phyloP scores from a whole-genome alignment of 2,113 vertebrate species.

The Myodes glareolus region DNA sequence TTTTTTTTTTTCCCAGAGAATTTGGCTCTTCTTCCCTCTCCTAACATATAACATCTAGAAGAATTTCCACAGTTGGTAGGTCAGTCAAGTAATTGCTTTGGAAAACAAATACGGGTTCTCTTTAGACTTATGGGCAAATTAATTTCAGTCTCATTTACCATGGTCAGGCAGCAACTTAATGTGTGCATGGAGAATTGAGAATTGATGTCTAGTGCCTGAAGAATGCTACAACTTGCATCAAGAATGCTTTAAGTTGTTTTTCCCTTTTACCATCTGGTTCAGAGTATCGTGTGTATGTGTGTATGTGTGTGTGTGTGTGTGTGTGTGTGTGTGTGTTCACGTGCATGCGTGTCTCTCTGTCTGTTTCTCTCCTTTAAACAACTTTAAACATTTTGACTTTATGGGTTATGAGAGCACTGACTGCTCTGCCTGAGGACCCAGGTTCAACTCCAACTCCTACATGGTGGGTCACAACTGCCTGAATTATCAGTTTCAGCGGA shows the following conservation, averaged over 20 bases:
- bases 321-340: background rate
- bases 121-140: constrained; percentile 76
- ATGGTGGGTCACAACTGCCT: background rate
- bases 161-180: constrained; percentile 77
- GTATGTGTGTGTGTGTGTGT: background rate
- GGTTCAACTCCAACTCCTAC: background rate
- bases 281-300: background rate
- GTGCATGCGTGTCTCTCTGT: background rate
- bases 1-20: background rate
- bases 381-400: constrained; percentile 61
- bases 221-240: constrained; percentile 78
- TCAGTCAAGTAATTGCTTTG: constrained; percentile 73
- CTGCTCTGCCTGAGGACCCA: background rate
- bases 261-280: constrained; percentile 28
- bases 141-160: constrained; percentile 80
- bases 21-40: background rate
- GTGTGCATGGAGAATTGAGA: constrained; percentile 77
- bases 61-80: constrained; percentile 69
- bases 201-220: constrained; percentile 75
- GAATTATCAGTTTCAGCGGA: background rate
- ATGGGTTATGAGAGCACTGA: constrained; percentile 24
- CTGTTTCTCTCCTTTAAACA: background rate
- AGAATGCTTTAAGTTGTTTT: constrained; percentile 68
- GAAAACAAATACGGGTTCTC: constrained; percentile 75
- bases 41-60: background rate